Base-by-base conservation (phyloP, 2,797 vertebrate species). In the Ceyx erithaca region DNA sequence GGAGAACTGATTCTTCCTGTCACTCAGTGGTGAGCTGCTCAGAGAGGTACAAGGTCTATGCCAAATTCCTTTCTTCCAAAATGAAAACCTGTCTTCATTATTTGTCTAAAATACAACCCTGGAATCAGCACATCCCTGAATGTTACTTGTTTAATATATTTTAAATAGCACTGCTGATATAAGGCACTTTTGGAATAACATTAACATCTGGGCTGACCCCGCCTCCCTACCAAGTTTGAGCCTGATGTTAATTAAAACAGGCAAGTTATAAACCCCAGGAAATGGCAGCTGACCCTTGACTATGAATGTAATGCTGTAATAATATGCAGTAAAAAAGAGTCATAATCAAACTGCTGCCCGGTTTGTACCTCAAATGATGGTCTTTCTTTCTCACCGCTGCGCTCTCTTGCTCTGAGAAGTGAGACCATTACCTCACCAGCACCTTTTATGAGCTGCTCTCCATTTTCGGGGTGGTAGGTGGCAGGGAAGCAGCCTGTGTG, bases 211-310 rank as follows among this genome's bases (percentile, higher is more conserved):
- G 97, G 96, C 96, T 97, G 96, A 97, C 96, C 90, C 95, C 87
- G 15, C 97, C 97, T 97, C 95, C 97, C 95, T 95, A 96, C 96
- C 94, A 97, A 96, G 97, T 97, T 96, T 97, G 93, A 97, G 96
- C 91, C 97, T 98, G 97, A 98, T 97, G 97, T 97, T 98, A 98
- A 98, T 98, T 98, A 98, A 98, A 98, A 97, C 96, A 98, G 98
- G 97, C 97, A 97, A 97, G 97, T 98, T 98, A 98, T 98, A 98
- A 98, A 98, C 97, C 97, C 96, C 97, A 98, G 98, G 97, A 98
- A 98, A 97, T 98, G 97, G 97, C 97, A 98, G 97, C 97, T 98
- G 98, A 98, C 97, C 97, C 96, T 96, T 97, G 97, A 96, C 97
- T 97, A 98, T 97, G 97, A 97, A 96, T 97, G 97, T 96, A 97